Base-by-base conservation (phyloP, 2,888 invertebrate species). In the Eustalomyia histrio region DNA sequence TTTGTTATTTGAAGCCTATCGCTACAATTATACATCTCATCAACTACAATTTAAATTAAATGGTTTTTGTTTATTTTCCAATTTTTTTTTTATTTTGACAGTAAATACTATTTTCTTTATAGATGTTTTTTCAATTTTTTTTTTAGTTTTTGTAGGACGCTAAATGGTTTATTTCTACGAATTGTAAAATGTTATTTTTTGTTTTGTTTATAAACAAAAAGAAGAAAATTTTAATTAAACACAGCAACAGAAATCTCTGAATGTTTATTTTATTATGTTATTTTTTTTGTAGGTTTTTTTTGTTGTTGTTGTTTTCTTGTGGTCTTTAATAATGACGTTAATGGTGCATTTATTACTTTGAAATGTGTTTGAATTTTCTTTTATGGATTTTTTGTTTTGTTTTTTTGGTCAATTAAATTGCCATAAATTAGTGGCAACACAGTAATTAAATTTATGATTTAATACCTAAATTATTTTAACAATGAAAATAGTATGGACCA, bases 291-390 rank as follows among this genome's bases (percentile, higher is more conserved):
- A 8, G 35, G 35, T 47, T 53, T 18, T 33, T 10, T 29, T 18
- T 68, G n/a, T n/a, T n/a, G n/a, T n/a, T n/a, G n/a, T 24, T 33
- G 16, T 79, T 60, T 73, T 55, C 24, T 74, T 75, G 33, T 55
- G 63, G 53, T 65, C 43, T 74, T 75, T 67, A 80, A 80, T 71
- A 60, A 80, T 58, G 65, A 80, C 67, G 69, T 74, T 69, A 74
- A 79, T 79, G 33, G 14, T 57, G 67, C 24, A 39, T 65, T 79
- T 71, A 69, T 67, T 58, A 24, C 10, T 65, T 55, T 35, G 8
- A 64, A 14, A 29, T 58, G 53, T 53, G 1, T 61, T 73, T 50
- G 17, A 24, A 16, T 69, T 67, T 21, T 52, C 52, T 57, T 16
- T 55, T 55, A 21, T 55, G 29, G 14, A 12, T 55, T 35, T 53